Base-by-base conservation (phyloP, 2,888 invertebrate genomes). In the Odontocolon sp. region DNA sequence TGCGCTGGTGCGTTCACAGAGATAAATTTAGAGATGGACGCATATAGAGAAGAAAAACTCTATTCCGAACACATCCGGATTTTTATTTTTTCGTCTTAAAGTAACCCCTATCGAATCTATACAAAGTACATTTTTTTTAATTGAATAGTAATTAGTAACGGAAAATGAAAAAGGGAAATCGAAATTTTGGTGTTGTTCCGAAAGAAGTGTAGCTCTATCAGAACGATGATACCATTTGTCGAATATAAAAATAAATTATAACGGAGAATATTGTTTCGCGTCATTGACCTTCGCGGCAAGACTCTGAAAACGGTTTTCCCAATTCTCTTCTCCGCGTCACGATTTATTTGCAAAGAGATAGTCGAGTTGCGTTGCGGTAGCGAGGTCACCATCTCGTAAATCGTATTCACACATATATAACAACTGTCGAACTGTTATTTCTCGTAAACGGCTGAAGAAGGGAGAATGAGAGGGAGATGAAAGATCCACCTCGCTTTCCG, bases 341-440 rank as follows among this genome's bases (percentile, higher is more conserved):
- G n/a, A 50, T 26, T 26, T 50, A 50, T 50, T 50, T 11, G 26
- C 26, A 8, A 26, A 11, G n/a, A 23, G 50, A 26, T n/a, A 11
- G 50, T 50, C n/a, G 26, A 50, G 11, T 26, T 50, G 11, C 5
- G 26, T 5, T 14, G 23, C 26, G 14, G 26, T 50, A 14, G 26
- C 50, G 26, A 14, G 50, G 50, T 50, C 47, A 11, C 26, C 26
- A 3, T 2, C 26, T 50, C 50, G 50, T 50, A 50, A 50, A 50
- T 50, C 26, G 26, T 50, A n/a, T n/a, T n/a, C n/a, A n/a, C n/a
- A n/a, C n/a, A n/a, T n/a, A n/a, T n/a, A n/a, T n/a, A n/a, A n/a
- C n/a, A n/a, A n/a, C 26, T 23, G 50, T 23, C 50, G 5, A 50
- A 26, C 26, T 50, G 50, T 50, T 26, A 50, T 50, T 50, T 50